phyloP scores from a whole-genome alignment of 2,888 invertebrate genomes.

The Aelia acuminata region DNA sequence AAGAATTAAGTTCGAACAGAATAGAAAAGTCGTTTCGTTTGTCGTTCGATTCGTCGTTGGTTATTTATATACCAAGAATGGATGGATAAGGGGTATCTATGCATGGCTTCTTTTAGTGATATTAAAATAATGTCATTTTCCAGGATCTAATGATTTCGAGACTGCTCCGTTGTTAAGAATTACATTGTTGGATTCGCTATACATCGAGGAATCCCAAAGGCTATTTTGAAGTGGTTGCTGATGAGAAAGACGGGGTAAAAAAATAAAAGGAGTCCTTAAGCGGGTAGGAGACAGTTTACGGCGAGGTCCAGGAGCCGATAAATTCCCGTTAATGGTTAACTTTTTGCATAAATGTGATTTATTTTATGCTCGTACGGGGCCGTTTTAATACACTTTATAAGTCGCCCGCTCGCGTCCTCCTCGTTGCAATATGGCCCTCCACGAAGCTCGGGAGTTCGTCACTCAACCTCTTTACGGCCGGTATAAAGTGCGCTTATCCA shows the following conservation, averaged over 20 bases:
- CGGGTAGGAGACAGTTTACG: constrained; percentile 40
- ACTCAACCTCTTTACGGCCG: constrained; percentile 38
- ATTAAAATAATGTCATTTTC: not conserved
- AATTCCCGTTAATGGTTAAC: constrained; percentile 64
- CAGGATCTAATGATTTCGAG: not conserved
- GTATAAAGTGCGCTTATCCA: constrained; percentile 40
- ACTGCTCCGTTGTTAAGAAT: not conserved
- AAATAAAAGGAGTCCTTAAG: constrained; percentile 50
- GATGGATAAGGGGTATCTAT: too few relatives aligned
- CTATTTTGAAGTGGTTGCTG: not conserved
- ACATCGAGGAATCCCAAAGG: not conserved
- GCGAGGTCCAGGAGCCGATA: constrained; percentile 60
- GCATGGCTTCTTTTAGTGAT: not conserved
- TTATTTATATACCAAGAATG: too few relatives aligned
- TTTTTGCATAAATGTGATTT: constrained; percentile 65
- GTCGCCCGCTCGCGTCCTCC: not conserved
- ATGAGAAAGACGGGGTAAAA: constrained; percentile 20
- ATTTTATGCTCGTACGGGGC: constrained; percentile 64
- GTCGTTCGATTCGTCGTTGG: too few relatives aligned
- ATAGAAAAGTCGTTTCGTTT: too few relatives aligned
- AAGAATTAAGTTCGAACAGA: too few relatives aligned
- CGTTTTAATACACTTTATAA: constrained; percentile 65
- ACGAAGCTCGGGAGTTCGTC: constrained; percentile 10
- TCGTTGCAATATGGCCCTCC: constrained; percentile 45
- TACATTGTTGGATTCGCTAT: not conserved